These are phyloP conservation scores for Saiga tatarica DNA, from an alignment of 2,113 vertebrate species.

Conservation along the genomic window DNA sequence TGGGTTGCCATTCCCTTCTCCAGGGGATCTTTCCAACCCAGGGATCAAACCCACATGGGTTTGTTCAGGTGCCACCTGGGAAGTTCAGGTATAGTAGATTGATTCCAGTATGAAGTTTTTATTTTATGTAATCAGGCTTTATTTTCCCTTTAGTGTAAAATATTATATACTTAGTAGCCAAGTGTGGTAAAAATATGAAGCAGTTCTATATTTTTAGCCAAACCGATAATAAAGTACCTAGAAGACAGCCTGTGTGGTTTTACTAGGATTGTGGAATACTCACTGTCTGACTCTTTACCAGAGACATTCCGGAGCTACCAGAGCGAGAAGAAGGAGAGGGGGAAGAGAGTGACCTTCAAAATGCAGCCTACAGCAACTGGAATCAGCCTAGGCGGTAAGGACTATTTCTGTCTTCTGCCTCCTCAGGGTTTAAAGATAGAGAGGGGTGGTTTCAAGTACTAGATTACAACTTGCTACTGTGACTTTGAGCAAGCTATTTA, in stretches of 20 bases:
- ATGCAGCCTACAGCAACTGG: conserved; percentile 90
- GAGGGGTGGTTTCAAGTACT: neutral
- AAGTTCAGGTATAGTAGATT: neutral
- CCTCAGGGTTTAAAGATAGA: neutral
- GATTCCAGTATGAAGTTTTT: neutral
- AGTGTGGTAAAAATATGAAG: neutral
- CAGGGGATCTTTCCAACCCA: neutral
- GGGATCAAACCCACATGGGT: neutral
- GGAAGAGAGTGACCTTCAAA: conserved; percentile 94
- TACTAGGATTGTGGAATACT: neutral
- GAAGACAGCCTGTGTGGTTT: neutral
- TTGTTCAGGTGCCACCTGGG: neutral
- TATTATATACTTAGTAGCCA: neutral
- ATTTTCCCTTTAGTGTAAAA: neutral
- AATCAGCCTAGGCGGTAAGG: conserved; percentile 92
- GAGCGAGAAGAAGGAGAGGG: conserved; percentile 98
- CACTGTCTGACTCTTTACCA: conserved; percentile 61
- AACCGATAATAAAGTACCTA: neutral
- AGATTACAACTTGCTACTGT: neutral
- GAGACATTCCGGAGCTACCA: conserved; percentile 90
- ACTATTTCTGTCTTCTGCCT: neutral
- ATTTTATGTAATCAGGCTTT: neutral
- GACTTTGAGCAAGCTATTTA: neutral
- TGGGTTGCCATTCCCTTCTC: neutral
- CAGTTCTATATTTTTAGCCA: neutral